Conservation (phyloP, 2,797 vertebrate species). For the Anabas testudineus region DNA sequence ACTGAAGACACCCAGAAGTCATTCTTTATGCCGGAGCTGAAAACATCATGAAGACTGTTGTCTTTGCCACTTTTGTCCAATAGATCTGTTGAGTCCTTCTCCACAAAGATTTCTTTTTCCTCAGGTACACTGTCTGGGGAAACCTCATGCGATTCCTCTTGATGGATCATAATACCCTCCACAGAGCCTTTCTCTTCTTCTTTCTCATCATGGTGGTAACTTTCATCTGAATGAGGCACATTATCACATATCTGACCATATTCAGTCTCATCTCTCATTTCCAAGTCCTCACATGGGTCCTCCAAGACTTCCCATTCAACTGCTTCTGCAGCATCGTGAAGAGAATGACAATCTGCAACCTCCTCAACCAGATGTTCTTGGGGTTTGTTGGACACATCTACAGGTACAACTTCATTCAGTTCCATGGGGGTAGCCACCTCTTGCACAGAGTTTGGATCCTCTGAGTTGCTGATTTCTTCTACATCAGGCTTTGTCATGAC, state of each 20-base stretch:
- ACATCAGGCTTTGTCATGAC: conserved; percentile 38
- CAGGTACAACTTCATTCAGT: conserved; percentile 5
- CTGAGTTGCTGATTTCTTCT: conserved; percentile 54
- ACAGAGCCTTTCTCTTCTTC: conserved; percentile 6
- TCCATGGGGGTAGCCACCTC: conserved; percentile 1
- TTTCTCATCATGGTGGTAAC: background rate
- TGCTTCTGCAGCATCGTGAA: conserved; percentile 37
- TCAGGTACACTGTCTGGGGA: conserved; percentile 33
- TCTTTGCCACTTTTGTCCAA: conserved; percentile 60
- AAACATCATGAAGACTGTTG: conserved; percentile 47
- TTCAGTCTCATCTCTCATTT: conserved; percentile 20
- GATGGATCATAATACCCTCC: conserved; percentile 12
- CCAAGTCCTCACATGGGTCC: conserved; percentile 35
- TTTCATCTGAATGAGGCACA: conserved; percentile 24
- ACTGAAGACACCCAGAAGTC: conserved; percentile 76
- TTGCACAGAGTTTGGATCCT: conserved; percentile 44
- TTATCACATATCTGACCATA: conserved; percentile 6
- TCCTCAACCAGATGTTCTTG: conserved; percentile 39
- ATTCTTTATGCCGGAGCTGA: conserved; percentile 58
- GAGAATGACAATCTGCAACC: conserved; percentile 4
- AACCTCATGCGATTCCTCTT: conserved; percentile 34
- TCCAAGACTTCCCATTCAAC: conserved; percentile 60
- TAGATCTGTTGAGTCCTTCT: conserved; percentile 47
- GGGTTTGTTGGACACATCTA: conserved; percentile 11
- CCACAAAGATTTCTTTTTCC: conserved; percentile 49